Percentiles rank a stretch among this genome's conserved stretches.
phyloP scores from a whole-genome alignment of 2,888 invertebrate genomes.

The Agonum fuliginosum region DNA sequence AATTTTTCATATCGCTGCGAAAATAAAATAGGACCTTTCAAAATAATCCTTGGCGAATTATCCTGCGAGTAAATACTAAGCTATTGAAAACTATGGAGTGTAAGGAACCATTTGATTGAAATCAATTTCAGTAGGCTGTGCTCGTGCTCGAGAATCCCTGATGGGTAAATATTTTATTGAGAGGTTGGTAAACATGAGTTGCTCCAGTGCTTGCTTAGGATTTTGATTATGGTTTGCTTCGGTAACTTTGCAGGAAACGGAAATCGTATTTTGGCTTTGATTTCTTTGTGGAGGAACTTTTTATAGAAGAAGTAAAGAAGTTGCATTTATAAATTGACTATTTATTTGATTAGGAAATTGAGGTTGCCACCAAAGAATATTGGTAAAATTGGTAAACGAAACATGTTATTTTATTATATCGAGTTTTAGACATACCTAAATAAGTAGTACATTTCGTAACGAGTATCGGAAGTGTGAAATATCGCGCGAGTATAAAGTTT shows the following conservation, averaged over 20 bases:
- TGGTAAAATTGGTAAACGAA: too few species aligned
- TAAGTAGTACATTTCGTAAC: too few species aligned
- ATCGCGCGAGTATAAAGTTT: too few species aligned
- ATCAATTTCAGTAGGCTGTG: constrained; percentile 31
- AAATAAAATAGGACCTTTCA: constrained; percentile 23
- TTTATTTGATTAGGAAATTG: too few species aligned
- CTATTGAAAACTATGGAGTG: constrained; percentile 44
- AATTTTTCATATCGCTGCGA: constrained; percentile 22
- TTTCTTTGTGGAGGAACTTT: background rate
- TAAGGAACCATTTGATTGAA: constrained; percentile 44
- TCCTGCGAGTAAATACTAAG: constrained; percentile 27
- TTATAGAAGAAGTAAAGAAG: background rate
- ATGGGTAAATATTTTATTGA: constrained; percentile 54
- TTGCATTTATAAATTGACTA: background rate
- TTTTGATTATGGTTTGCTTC: constrained; percentile 31
- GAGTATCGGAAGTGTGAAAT: too few species aligned
- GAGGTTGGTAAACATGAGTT: constrained; percentile 54
- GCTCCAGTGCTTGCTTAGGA: constrained; percentile 36
- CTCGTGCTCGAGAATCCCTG: constrained; percentile 16
- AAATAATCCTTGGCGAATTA: constrained; percentile 18
- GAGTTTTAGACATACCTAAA: too few species aligned
- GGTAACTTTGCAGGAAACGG: constrained; percentile 1
- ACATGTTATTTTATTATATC: too few species aligned
- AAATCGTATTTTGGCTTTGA: constrained; percentile 21
- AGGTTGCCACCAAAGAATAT: too few species aligned